A percentile compares a stretch with the other conserved stretches of the same genome.
phyloP scores from a whole-genome alignment of 2,888 invertebrate species.

The Strigamia transsilvanica region DNA sequence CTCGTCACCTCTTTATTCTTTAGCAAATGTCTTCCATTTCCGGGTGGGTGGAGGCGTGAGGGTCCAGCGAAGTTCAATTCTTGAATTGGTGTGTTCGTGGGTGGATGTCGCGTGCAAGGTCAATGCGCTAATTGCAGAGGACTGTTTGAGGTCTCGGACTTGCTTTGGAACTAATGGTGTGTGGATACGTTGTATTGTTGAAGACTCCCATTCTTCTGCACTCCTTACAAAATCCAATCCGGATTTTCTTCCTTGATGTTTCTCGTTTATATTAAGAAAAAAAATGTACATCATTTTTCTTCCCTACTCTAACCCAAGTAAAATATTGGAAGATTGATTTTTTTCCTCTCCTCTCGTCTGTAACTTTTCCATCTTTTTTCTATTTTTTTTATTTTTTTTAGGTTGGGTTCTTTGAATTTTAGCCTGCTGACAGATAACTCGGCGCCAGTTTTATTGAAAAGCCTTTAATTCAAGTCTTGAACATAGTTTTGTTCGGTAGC shows the following conservation, averaged over 20 bases:
- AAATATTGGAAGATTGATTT: constrained; percentile 44
- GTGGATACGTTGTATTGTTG: constrained; percentile 45
- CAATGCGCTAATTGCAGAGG: constrained; percentile 47
- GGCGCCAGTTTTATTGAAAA: constrained; percentile 40
- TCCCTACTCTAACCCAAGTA: constrained; percentile 14
- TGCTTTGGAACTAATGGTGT: constrained; percentile 19
- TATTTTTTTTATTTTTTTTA: not conserved
- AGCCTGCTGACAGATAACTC: constrained; percentile 48
- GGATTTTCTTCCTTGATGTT: not conserved
- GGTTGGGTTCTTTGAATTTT: constrained; percentile 18
- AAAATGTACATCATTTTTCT: constrained; percentile 21
- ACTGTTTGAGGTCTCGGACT: constrained; percentile 42
- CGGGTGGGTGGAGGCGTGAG: constrained; percentile 14
- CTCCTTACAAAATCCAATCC: not conserved
- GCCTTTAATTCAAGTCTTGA: constrained; percentile 16
- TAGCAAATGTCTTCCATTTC: constrained; percentile 45
- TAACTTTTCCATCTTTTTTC: not conserved
- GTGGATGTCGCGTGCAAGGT: constrained; percentile 47
- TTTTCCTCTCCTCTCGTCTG: not conserved
- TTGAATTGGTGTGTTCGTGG: constrained; percentile 24
- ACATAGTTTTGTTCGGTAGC: constrained; percentile 32
- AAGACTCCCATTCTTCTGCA: not conserved
- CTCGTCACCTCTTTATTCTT: constrained; percentile 45
- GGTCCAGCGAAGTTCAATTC: constrained; percentile 26
- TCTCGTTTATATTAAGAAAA: not conserved